These are phyloP conservation scores for Macrotis lagotis DNA, from an alignment of 2,113 vertebrate species.

Conservation along the genomic window DNA sequence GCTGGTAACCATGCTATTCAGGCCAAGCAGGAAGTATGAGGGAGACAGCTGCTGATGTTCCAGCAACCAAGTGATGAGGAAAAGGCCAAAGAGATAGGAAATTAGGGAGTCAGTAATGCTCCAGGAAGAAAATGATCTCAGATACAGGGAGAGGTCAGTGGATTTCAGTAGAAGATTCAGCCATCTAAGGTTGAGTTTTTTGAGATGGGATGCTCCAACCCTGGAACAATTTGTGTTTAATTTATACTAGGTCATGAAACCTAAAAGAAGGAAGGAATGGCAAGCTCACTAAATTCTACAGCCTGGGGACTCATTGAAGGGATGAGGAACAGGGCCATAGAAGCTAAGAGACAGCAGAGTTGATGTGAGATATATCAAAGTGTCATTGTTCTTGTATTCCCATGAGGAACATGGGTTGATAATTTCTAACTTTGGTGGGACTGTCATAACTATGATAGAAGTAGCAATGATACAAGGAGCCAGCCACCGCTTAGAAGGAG, in stretches of 20 bases:
- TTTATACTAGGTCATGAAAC: background rate
- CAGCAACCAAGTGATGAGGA: background rate
- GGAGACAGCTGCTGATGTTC: background rate
- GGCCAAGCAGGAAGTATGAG: background rate
- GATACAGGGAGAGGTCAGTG: background rate
- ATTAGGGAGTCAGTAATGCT: background rate
- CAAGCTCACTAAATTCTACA: background rate
- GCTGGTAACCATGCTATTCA: background rate
- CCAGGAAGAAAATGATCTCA: background rate
- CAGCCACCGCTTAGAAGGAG: background rate
- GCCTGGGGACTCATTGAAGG: background rate
- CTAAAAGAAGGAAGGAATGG: background rate
- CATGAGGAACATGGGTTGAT: background rate
- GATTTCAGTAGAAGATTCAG: background rate
- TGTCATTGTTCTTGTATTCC: background rate
- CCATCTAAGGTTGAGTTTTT: background rate
- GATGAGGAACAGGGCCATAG: accelerated
- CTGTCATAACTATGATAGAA: background rate
- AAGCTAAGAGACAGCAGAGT: background rate
- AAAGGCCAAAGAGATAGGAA: background rate
- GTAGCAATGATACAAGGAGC: background rate
- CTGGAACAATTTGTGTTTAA: background rate
- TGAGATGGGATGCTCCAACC: background rate
- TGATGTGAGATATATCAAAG: background rate
- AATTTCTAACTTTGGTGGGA: background rate